Base-by-base conservation (phyloP, 92 coral and sea anemone species). In the Bergia sp. region DNA sequence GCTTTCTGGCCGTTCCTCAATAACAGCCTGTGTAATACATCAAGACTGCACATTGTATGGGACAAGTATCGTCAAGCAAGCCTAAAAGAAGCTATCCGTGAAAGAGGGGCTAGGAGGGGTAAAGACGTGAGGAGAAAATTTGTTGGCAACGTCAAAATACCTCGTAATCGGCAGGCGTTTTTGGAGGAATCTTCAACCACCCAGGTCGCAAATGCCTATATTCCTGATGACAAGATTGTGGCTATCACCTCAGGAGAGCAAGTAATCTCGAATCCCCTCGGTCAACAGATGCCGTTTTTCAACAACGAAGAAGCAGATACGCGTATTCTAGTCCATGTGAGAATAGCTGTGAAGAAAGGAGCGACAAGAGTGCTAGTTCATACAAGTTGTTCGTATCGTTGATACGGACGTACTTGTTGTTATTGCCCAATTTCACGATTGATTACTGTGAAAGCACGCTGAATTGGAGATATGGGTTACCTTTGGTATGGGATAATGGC, bases 21-120 rank as follows among this genome's bases (percentile, higher is more conserved):
- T n/a, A n/a, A n/a, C n/a, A n/a, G n/a, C n/a, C n/a, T n/a, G n/a
- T n/a, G n/a, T n/a, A n/a, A n/a, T n/a, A n/a, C n/a, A n/a, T n/a
- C n/a, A n/a, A n/a, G n/a, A n/a, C n/a, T n/a, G n/a, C n/a, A 88
- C 80, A 84, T 93, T 37, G 91, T 82, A 6, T 91, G 92, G 91
- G 93, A 89, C 83, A 82, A 72, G 15, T 92, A 82, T 39, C 74
- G 89, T 41, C 42, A 11, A 45, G 86, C 64, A 42, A 82, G 92
- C 57, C 43, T 89, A 9, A 91, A 93, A 53, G 88, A 93, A 82
- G 86, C 89, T 65, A 77, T 87, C 43, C 90, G 90, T 73, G 89
- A 81, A 84, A 91, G 76, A n/a, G n/a, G n/a, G n/a, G n/a, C n/a
- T n/a, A n/a, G n/a, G 76, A 77, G 92, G 82, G 92, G 91, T 36